These are phyloP conservation scores for Cephus cinctus DNA, from an alignment of 1,140 invertebrate genomes.

Conservation along the genomic window DNA sequence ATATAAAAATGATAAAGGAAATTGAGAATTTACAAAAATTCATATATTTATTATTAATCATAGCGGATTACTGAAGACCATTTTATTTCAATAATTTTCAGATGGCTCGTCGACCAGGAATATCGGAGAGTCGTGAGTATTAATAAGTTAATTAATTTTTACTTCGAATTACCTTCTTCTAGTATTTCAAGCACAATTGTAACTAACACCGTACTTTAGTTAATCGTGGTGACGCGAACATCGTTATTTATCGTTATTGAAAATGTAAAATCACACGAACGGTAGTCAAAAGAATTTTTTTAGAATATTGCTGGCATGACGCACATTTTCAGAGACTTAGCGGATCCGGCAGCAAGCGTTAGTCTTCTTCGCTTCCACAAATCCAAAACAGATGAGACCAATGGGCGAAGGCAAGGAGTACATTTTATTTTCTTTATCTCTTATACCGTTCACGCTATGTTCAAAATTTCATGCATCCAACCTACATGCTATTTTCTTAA, in stretches of 20 bases:
- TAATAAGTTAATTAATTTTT: not conserved
- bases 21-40: not conserved
- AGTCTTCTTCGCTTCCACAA: slow-evolving; percentile 52
- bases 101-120: slow-evolving; percentile 41
- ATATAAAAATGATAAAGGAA: too few species aligned
- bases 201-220: not conserved
- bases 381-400: slow-evolving; percentile 46
- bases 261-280: too few species aligned
- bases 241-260: too few species aligned
- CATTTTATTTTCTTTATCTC: slow-evolving; percentile 35
- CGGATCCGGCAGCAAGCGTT: slow-evolving; percentile 48
- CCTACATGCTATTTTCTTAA: not conserved
- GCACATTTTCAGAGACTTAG: slow-evolving; percentile 51
- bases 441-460: not conserved
- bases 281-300: too few species aligned
- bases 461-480: slow-evolving; percentile 9
- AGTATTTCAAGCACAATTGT: not conserved
- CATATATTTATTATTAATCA: not conserved
- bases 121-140: slow-evolving; percentile 53
- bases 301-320: slow-evolving; percentile 14
- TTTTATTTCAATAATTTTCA: slow-evolving; percentile 38
- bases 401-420: slow-evolving; percentile 51
- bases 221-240: not conserved
- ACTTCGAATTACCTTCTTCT: not conserved
- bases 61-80: too few species aligned